These are phyloP conservation scores for Archips crataeganus DNA, from an alignment of 2,888 invertebrate genomes.

Conservation along the genomic window DNA sequence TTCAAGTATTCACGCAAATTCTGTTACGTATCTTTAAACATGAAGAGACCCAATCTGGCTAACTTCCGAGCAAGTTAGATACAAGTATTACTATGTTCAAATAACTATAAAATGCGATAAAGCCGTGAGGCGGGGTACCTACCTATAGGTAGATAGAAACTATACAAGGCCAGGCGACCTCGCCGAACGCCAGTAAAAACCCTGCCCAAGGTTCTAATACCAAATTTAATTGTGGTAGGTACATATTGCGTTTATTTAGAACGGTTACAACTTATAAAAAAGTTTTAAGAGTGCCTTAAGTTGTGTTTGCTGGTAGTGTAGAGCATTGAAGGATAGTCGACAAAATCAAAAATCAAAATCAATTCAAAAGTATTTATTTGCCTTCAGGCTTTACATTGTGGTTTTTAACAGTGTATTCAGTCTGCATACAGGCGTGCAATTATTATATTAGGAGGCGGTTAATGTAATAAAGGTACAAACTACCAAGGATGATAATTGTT, in stretches of 20 bases:
- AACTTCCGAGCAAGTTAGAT: background rate
- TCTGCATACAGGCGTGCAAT: no score
- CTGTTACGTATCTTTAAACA: no score
- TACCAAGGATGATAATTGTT: no score
- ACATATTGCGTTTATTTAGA: background rate
- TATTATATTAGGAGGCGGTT: no score
- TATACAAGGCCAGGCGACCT: conserved; percentile 23
- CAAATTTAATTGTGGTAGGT: conserved; percentile 5
- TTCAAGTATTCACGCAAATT: no score
- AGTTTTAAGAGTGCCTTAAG: no score
- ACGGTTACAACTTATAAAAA: background rate
- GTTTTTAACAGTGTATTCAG: no score
- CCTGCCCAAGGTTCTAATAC: conserved; percentile 27
- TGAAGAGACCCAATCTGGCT: no score
- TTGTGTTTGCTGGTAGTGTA: background rate
- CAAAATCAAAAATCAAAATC: background rate
- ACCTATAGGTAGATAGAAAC: conserved; percentile 1
- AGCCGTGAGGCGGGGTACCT: background rate
- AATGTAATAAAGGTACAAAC: no score
- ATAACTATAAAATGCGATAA: background rate
- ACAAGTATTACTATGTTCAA: background rate
- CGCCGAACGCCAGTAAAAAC: conserved; percentile 21
- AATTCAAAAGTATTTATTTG: background rate
- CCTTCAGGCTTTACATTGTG: no score
- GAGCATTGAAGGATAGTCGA: background rate